These are phyloP conservation scores for Xyliphius kryptos DNA, from an alignment of 2,113 vertebrate genomes.

Conservation along the genomic window DNA sequence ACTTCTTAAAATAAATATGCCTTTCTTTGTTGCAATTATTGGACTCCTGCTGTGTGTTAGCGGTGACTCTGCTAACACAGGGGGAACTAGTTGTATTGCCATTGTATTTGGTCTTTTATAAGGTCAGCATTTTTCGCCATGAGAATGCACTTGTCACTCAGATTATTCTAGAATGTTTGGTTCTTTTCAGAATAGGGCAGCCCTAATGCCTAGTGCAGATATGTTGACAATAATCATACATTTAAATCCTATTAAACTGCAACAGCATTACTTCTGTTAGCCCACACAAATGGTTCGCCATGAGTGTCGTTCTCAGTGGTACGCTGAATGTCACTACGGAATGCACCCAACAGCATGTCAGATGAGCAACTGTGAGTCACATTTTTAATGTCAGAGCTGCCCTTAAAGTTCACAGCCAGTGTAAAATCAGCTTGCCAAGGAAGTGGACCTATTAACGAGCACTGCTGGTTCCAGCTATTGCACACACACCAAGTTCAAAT, in stretches of 20 bases:
- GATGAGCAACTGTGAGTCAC: neutral
- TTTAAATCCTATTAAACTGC: neutral
- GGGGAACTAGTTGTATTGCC: too few relatives aligned
- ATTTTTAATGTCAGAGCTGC: conserved; percentile 13
- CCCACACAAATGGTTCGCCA: neutral
- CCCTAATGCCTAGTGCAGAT: neutral
- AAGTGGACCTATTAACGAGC: conserved; percentile 6
- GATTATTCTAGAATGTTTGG: too few relatives aligned
- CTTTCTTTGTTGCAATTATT: too few relatives aligned
- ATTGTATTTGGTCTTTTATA: too few relatives aligned
- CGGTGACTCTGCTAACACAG: too few relatives aligned
- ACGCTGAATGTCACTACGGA: neutral
- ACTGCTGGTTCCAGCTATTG: neutral
- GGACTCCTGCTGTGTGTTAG: too few relatives aligned
- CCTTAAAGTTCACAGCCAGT: conserved; percentile 3
- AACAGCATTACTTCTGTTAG: neutral
- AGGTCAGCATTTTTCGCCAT: too few relatives aligned
- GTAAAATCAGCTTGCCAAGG: conserved; percentile 4
- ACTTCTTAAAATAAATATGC: too few relatives aligned
- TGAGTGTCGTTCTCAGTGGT: neutral
- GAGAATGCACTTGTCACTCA: too few relatives aligned
- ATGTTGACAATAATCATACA: neutral
- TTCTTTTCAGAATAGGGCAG: too few relatives aligned
- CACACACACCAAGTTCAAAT: conserved; percentile 12
- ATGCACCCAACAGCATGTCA: conserved; percentile 1